Base-by-base conservation (phyloP, 2,888 invertebrate species). In the Notodonta ziczac region DNA sequence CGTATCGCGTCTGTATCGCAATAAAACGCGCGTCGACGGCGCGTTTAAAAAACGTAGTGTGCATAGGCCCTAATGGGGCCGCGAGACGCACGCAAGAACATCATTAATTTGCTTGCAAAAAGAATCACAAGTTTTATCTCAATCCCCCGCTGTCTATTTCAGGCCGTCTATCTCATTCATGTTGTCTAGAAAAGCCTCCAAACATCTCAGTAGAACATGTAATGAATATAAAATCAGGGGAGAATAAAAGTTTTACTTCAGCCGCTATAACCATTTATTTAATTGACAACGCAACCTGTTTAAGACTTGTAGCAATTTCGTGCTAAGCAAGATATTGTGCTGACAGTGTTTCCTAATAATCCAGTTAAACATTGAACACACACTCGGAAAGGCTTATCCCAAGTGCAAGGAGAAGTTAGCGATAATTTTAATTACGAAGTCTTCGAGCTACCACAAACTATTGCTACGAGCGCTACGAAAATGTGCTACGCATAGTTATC, bases 71-170 rank as follows among this genome's bases (percentile, higher is more conserved):
- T 50, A 50, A 70, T 66, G 57, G 42, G 57, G 39, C 60, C 46
- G 57, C 64, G 67, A 62, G 55, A 59, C 65, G 57, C 75, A 74
- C 74, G 73, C 74, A 61, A 75, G 70, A 60, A 57, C 58, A 56
- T 70, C 66, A 70, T 76, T 74, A 70, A 69, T 76, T 70, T 65
- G 57, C 48, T 67, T 54, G 56, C 12, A 63, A 62, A 65, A 57
- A 52, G 57, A 69, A 73, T 66, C 44, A 46, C 53, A 57, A 62
- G 58, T 59, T 62, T 68, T 67, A 70, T 72, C 64, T 66, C 39
- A 44, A 66, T 70, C 60, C 68, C 56, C 16, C 46, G 64, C 59
- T 58, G 60, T 62, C 67, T 60, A 52, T 63, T 61, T 61, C 62
- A 65, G 63, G 44, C 42, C 50, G 53, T 55, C 63, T 61, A 56